phyloP scores from a whole-genome alignment of 2,888 invertebrate genomes.

The Noctua comes region DNA sequence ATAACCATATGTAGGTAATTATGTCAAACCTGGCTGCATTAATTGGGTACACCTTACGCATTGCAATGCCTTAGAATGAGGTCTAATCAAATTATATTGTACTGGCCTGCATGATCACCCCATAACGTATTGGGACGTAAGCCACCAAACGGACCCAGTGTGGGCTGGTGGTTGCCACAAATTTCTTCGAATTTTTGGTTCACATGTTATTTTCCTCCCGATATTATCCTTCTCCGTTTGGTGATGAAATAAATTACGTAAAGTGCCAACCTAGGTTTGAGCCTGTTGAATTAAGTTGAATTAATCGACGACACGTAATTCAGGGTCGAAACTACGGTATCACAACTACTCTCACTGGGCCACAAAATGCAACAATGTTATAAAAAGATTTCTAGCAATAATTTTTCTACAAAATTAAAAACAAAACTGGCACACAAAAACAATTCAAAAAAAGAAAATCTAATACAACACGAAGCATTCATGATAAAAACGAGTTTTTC shows the following conservation, averaged over 20 bases:
- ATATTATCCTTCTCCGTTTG: neutral
- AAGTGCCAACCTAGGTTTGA: neutral
- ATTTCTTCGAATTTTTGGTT: neutral
- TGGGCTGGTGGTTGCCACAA: neutral
- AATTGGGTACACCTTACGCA: neutral
- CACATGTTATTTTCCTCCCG: neutral
- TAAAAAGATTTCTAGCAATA: constrained; percentile 1
- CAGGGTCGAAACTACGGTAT: neutral
- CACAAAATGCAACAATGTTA: neutral
- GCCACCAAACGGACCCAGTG: neutral
- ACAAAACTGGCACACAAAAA: constrained; percentile 19
- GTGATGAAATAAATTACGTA: neutral
- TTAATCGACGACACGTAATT: neutral
- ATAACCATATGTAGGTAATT: constrained; percentile 1
- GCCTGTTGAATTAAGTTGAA: neutral
- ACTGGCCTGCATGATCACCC: neutral
- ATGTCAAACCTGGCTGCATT: neutral
- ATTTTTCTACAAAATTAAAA: neutral
- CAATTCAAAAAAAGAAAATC: constrained; percentile 37
- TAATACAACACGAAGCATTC: constrained; percentile 47
- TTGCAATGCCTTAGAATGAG: neutral
- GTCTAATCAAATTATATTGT: neutral
- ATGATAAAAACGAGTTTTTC: constrained; percentile 51
- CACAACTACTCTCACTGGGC: neutral
- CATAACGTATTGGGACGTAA: neutral